These are phyloP conservation scores for Drosophila aff. DNA, from an alignment of 1,140 invertebrate genomes.

Conservation along the genomic window DNA sequence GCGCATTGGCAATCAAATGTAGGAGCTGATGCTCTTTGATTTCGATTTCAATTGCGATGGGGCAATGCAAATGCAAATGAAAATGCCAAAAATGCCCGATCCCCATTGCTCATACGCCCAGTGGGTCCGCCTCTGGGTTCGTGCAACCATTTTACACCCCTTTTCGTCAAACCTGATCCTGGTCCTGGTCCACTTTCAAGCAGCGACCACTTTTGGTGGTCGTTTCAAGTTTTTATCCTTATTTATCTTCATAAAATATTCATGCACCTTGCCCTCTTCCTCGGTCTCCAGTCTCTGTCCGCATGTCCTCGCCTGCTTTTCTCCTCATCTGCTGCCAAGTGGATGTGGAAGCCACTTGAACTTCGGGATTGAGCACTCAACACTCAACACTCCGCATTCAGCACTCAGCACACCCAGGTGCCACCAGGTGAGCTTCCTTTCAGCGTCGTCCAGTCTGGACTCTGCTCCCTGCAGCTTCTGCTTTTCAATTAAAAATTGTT, in stretches of 20 bases:
- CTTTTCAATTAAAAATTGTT: conserved; percentile 83
- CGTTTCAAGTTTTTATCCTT: conserved; percentile 82
- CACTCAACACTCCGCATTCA: conserved; percentile 48
- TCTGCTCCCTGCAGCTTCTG: conserved; percentile 28
- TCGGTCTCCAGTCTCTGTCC: background rate
- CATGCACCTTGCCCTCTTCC: conserved; percentile 68
- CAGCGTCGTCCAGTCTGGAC: conserved; percentile 29
- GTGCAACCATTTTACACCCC: background rate
- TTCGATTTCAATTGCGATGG: conserved; percentile 15
- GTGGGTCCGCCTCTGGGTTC: conserved; percentile 14
- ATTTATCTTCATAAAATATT: conserved; percentile 84
- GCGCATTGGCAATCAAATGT: conserved; percentile 21
- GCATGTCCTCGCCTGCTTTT: conserved; percentile 2
- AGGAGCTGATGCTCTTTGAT: background rate
- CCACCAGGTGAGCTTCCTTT: conserved; percentile 22
- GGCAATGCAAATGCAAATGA: conserved; percentile 50
- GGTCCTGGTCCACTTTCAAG: conserved; percentile 17
- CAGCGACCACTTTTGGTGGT: conserved; percentile 68
- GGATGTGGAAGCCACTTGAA: conserved; percentile 66
- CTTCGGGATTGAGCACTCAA: conserved; percentile 51
- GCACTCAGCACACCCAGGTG: conserved; percentile 39
- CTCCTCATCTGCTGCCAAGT: background rate
- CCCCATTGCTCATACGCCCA: conserved; percentile 67
- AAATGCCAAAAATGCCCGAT: conserved; percentile 7
- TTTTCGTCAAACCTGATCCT: background rate